Evolutionary conservation across 2,888 invertebrate species (phyloP).

Genomic region (Ectobius pallidus): DNA sequence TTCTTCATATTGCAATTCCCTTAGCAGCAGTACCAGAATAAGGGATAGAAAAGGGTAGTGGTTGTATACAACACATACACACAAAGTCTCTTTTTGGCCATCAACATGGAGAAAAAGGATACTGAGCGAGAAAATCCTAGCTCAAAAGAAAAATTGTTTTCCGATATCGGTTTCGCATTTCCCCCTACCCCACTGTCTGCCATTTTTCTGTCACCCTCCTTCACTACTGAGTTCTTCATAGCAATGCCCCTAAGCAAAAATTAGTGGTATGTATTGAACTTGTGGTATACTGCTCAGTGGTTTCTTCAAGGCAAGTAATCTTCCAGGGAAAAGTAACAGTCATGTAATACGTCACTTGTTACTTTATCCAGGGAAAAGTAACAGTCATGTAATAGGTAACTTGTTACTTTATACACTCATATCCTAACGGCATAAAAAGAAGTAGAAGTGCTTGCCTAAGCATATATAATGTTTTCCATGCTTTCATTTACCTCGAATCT

Average conservation of each 20-base stretch:
- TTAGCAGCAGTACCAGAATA: background rate
- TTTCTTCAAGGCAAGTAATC: too few species aligned
- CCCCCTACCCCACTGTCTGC: conserved; percentile 6
- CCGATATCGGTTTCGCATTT: conserved; percentile 57
- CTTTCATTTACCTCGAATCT: too few species aligned
- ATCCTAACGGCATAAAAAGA: too few species aligned
- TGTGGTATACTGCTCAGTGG: too few species aligned
- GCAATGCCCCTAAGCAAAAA: conserved; percentile 23
- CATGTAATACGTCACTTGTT: too few species aligned
- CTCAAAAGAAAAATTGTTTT: conserved; percentile 58
- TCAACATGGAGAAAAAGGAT: background rate
- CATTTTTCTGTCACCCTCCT: background rate
- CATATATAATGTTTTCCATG: too few species aligned
- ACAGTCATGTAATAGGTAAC: too few species aligned
- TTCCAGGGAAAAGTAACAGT: too few species aligned
- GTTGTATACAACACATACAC: background rate
- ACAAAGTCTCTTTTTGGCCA: conserved; percentile 10
- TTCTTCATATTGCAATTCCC: background rate
- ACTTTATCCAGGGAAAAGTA: too few species aligned
- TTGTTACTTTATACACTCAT: too few species aligned
- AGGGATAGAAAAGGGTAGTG: background rate
- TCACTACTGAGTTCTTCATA: background rate
- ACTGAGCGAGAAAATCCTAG: conserved; percentile 1
- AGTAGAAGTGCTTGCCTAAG: too few species aligned
- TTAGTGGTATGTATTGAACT: background rate